Base-by-base conservation (phyloP, 2,888 invertebrate species). In the Exocentrus adspersus region DNA sequence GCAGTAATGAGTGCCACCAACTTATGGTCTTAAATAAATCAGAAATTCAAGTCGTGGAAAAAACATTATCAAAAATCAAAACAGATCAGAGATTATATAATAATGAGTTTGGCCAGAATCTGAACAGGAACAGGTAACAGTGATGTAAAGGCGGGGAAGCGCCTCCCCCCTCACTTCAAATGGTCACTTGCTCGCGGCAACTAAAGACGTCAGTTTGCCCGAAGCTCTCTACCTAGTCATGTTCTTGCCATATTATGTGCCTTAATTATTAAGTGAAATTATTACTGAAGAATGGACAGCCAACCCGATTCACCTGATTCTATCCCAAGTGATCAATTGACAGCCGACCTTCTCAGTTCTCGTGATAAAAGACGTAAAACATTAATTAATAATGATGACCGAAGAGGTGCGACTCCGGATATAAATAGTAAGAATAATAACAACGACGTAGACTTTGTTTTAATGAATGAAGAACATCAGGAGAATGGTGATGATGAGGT, bases 381-480 rank as follows among this genome's bases (percentile, higher is more conserved):
- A 43, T 68, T 78, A 43, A 72, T 73, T 51, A 73, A n/a, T n/a
- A n/a, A 71, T 67, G 77, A 78, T 64, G 72, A 69, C 58, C 73
- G 74, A 20, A 67, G 72, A 37, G 74, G 73, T 21, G 58, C 67
- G 6, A 74, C 78, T 10, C 76, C 77, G 17, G 79, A 81, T 58
- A 71, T 80, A 17, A 74, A 74, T 52, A 77, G 72, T 62, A 80
- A 80, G 62, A 79, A 78, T 57, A 83, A 80, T 75, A 84, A 80
- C 71, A 82, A 82, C 69, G 84, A 84, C 69, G 84, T 84, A n/a
- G 79, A 80, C 9, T 85, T 84, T 71, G 84, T 84, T 46, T 77
- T 85, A 63, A 82, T 84, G 78, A 82, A 84, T 45, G 82, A 80
- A 62, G 79, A 79, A 46, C 77, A 78, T 50, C 75, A 74, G 5